A percentile compares a stretch with the other conserved stretches of the same genome.
Evolutionary conservation across 2,797 vertebrate species (phyloP).

Genomic region (Microcaecilia unicolor): DNA sequence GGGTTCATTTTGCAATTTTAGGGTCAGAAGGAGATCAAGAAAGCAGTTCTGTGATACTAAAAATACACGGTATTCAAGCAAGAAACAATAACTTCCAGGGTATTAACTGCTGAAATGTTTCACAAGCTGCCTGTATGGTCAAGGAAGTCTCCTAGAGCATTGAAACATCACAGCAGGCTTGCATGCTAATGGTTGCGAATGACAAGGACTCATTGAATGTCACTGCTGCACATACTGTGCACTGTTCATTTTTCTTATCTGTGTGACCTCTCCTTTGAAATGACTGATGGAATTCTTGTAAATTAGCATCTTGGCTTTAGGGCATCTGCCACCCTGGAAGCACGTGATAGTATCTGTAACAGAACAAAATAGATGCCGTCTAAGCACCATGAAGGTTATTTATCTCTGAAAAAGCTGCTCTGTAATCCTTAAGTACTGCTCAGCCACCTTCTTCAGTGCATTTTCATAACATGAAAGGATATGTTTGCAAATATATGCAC

Average conservation of each 20-base stretch:
- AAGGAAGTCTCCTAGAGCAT: conserved; percentile 35
- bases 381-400: not conserved
- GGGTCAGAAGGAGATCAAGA: conserved; percentile 31
- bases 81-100: conserved; percentile 43
- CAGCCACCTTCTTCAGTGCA: conserved; percentile 9
- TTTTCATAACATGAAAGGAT: too few species aligned
- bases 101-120: conserved; percentile 32
- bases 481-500: too few species aligned
- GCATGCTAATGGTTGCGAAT: conserved; percentile 44
- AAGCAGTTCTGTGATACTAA: conserved; percentile 37
- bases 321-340: conserved; percentile 32
- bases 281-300: conserved; percentile 30
- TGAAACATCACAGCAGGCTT: conserved; percentile 33
- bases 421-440: not conserved
- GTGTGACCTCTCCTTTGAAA: conserved; percentile 40
- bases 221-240: conserved; percentile 30
- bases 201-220: conserved; percentile 56
- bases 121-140: conserved; percentile 39
- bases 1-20: conserved; percentile 51
- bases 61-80: conserved; percentile 39
- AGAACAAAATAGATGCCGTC: conserved; percentile 3
- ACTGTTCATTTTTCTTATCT: conserved; percentile 46
- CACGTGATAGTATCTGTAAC: conserved; percentile 10
- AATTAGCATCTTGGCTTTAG: conserved; percentile 40
- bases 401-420: not conserved